Evolutionary conservation across 2,888 invertebrate species (phyloP).

Genomic region (Matsumyia berberina): DNA sequence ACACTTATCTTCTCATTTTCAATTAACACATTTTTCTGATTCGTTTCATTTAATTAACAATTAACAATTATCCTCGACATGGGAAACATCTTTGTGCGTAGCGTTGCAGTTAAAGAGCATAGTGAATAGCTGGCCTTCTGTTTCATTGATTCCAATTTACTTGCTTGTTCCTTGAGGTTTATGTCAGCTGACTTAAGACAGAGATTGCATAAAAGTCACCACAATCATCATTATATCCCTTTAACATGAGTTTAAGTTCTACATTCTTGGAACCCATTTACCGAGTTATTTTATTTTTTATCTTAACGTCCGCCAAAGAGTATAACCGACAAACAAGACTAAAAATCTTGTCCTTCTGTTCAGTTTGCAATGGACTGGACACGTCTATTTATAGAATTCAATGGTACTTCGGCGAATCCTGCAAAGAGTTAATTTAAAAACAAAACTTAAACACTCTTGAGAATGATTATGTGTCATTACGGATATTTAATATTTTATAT

Average conservation of each 20-base stretch:
- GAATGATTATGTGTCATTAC: too few species aligned
- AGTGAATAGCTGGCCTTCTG: too few species aligned
- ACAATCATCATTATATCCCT: conserved; percentile 1
- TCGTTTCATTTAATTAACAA: not conserved
- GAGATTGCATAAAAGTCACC: not conserved
- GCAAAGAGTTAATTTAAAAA: too few species aligned
- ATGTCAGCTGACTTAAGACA: too few species aligned
- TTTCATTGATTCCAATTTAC: too few species aligned
- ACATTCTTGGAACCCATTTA: conserved; percentile 22
- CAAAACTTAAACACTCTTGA: too few species aligned
- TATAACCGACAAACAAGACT: not conserved
- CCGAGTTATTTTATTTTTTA: conserved; percentile 1
- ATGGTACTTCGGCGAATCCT: not conserved
- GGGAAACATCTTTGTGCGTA: not conserved
- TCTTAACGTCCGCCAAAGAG: not conserved
- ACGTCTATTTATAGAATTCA: conserved; percentile 4
- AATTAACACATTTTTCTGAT: not conserved
- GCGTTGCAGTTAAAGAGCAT: too few species aligned
- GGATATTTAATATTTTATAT: too few species aligned
- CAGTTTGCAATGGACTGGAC: not conserved
- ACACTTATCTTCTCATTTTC: not conserved
- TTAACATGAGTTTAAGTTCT: not conserved
- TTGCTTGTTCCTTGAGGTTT: too few species aligned
- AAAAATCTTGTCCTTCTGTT: not conserved
- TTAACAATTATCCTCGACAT: not conserved